phyloP scores from a whole-genome alignment of 2,888 invertebrate genomes.

The Drosophila siamana region DNA sequence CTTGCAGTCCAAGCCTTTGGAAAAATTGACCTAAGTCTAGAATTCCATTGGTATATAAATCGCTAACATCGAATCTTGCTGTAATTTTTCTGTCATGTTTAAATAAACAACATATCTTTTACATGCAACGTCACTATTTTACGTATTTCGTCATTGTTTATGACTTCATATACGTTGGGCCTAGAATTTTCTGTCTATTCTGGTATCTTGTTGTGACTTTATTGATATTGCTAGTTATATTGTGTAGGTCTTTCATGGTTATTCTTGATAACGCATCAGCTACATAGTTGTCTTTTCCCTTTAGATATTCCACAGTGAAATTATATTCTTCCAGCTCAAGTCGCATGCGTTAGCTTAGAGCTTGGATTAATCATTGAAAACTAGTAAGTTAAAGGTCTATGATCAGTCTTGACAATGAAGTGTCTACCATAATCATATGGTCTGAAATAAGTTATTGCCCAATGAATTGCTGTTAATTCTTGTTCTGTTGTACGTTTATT shows the following conservation, averaged over 20 bases:
- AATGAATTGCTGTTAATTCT: background rate
- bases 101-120: background rate
- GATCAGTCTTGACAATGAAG: no score
- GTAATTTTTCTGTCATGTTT: conserved; percentile 2
- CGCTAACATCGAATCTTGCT: conserved; percentile 10
- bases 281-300: no score
- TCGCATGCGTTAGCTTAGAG: conserved; percentile 13
- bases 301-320: conserved; percentile 8
- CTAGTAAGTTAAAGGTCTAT: no score
- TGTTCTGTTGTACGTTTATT: no score
- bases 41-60: conserved; percentile 16
- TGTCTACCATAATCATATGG: background rate
- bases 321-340: background rate
- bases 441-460: background rate
- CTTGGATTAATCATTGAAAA: conserved; percentile 26
- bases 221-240: no score
- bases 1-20: conserved; percentile 6
- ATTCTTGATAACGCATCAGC: no score
- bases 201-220: no score
- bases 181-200: no score
- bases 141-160: background rate
- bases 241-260: no score
- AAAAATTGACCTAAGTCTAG: conserved; percentile 3
- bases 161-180: conserved; percentile 4
- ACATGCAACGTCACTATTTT: background rate